Percentiles rank a stretch among this genome's conserved stretches.
These are phyloP conservation scores for Triplophysa tibetana DNA, from an alignment of 2,113 vertebrate genomes.

Conservation along the genomic window DNA sequence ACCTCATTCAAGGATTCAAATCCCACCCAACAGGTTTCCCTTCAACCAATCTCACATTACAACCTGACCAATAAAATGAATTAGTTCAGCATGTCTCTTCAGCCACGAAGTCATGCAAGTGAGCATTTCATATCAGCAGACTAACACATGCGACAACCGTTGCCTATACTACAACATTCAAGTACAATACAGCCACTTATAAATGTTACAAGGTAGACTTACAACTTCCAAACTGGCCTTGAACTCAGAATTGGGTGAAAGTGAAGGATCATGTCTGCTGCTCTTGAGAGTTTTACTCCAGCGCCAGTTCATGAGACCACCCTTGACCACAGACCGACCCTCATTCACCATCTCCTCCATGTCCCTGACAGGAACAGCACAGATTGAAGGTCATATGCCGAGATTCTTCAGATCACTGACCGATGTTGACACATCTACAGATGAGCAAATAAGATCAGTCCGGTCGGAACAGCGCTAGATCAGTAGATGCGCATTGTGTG, in stretches of 20 bases:
- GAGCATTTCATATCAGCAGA: background rate
- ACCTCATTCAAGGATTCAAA: slow-evolving; percentile 2
- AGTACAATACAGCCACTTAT: background rate
- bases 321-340: slow-evolving; percentile 31
- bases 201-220: slow-evolving; percentile 24
- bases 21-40: slow-evolving; percentile 29
- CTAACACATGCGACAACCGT: too few relatives aligned
- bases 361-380: background rate
- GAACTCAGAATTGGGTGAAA: background rate
- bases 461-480: background rate
- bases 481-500: background rate
- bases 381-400: background rate
- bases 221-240: slow-evolving; percentile 39
- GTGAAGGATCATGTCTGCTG: slow-evolving; percentile 11
- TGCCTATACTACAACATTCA: too few relatives aligned
- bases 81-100: background rate
- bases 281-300: slow-evolving; percentile 26
- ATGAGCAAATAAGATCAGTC: background rate
- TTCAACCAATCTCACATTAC: slow-evolving; percentile 10
- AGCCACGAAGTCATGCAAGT: background rate
- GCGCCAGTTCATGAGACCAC: slow-evolving; percentile 21
- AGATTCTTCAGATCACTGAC: background rate
- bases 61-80: slow-evolving; percentile 28
- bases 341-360: slow-evolving; percentile 44
- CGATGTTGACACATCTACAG: background rate